phyloP scores from a whole-genome alignment of 92 coral and sea anemone species.

The Micromussa lordhowensis region DNA sequence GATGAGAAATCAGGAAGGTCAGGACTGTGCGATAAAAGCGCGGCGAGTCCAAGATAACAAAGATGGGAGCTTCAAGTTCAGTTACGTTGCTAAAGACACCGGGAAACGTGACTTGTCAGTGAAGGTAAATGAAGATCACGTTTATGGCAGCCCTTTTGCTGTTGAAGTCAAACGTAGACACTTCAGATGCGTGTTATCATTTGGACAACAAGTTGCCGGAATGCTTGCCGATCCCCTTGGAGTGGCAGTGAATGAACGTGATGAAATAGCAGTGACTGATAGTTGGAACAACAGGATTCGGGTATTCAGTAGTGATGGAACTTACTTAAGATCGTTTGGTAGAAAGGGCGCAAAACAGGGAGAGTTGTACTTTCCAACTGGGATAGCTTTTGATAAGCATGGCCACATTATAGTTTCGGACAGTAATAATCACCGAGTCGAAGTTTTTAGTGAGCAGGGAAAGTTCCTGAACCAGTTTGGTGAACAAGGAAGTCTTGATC shows the following conservation, averaged over 20 bases:
- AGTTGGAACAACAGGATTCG: constrained; percentile 22
- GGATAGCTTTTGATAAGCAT: background rate
- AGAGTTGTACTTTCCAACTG: background rate
- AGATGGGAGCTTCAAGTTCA: background rate
- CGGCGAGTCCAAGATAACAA: background rate
- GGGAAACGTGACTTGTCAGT: background rate
- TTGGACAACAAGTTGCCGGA: constrained; percentile 39
- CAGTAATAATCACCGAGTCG: constrained; percentile 3
- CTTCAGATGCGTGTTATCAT: background rate
- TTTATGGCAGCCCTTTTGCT: constrained; percentile 28
- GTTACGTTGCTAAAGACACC: background rate
- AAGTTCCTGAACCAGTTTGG: constrained; percentile 13
- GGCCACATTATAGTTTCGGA: background rate
- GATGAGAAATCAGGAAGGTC: background rate
- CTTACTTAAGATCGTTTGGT: constrained; percentile 8
- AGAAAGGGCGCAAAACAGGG: constrained; percentile 4
- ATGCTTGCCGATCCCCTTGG: constrained; percentile 14
- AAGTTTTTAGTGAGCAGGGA: constrained; percentile 5
- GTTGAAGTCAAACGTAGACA: background rate
- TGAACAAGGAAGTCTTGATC: constrained; percentile 12
- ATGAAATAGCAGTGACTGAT: too few relatives aligned
- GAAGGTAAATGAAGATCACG: constrained; percentile 1
- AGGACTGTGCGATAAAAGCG: background rate
- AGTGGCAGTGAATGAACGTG: constrained; percentile 19
- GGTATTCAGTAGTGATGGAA: constrained; percentile 15